Evolutionary conservation across 2,888 invertebrate genomes (phyloP), one percentile per base, ranked within the genome.

Genomic region (Lingula anatina): DNA sequence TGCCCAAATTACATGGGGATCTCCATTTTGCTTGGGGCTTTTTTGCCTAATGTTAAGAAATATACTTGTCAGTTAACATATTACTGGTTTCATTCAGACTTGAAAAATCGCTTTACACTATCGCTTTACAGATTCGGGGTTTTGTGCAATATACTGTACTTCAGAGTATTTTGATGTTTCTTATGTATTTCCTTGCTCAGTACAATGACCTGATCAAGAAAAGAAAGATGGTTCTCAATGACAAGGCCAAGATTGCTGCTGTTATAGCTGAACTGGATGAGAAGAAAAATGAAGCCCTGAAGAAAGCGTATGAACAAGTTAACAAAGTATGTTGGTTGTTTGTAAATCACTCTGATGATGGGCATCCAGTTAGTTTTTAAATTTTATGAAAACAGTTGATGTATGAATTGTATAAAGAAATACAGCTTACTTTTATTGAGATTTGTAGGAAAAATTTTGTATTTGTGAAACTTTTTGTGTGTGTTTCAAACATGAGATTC

Each of bases 221-320:
- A 70, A 83, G 85, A 68, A 78, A 81, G 56, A 87, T 87, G 50
- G 85, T 91, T 2, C 83, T 86, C 60, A 82, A 82, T 54, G 91
- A 93, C 71, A 87, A 85, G 64, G 79, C 80, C 21, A 87, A 86
- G 66, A 84, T 93, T 44, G 78, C 84, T 38, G 80, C 85, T 47
- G 87, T 92, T 20, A 95, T 99, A 66, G 82, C 83, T 21, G 88
- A 90, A 70, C 81, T 97, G 70, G 97, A 99, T 76, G 85, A 87
- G 65, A 90, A 93, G 79, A 97, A 97, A 77, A 86, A 87, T 66
- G 83, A 83, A 57, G 88, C 90, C 9, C 79, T 97, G 18, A 79
- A 85, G 47, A 80, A 84, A 47, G 96, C 97, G 2, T 90, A 89
- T 83, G 83, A 85, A 39, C 73, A 83, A 72, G 93, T 99, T 0